These are phyloP conservation scores for Lobophora halterata DNA, from an alignment of 2,888 invertebrate species.

Conservation along the genomic window DNA sequence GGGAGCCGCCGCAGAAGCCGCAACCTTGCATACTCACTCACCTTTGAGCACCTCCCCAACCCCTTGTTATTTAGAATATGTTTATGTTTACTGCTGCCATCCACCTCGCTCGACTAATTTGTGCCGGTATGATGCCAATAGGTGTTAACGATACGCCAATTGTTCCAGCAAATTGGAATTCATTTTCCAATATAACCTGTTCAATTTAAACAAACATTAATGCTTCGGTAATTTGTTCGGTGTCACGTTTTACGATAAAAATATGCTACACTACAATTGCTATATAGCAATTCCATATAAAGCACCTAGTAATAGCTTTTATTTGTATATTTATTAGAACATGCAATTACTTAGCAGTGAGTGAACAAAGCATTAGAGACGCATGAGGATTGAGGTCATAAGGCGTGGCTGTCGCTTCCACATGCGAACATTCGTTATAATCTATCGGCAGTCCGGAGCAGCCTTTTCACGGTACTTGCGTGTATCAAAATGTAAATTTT, in stretches of 20 bases:
- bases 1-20: slow-evolving; percentile 48
- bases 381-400: slow-evolving; percentile 28
- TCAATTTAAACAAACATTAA: too few species aligned
- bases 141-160: too few species aligned
- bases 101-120: slow-evolving; percentile 34
- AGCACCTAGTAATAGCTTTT: too few species aligned
- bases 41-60: slow-evolving; percentile 35
- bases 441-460: slow-evolving; percentile 22
- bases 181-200: too few species aligned
- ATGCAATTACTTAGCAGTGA: slow-evolving; percentile 28
- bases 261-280: too few species aligned
- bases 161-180: too few species aligned
- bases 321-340: slow-evolving; percentile 2
- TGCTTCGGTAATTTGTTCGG: too few species aligned
- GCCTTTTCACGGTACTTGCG: slow-evolving; percentile 13
- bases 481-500: slow-evolving; percentile 16
- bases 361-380: slow-evolving; percentile 26
- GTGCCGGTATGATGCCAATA: slow-evolving; percentile 29
- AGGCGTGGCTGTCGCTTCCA: slow-evolving; percentile 34
- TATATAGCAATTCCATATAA: too few species aligned
- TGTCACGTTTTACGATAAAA: too few species aligned
- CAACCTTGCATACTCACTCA: slow-evolving; percentile 36
- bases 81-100: slow-evolving; percentile 35
- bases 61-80: slow-evolving; percentile 38
- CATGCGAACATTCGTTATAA: slow-evolving; percentile 27